These are phyloP conservation scores for Agapornis canus DNA, from an alignment of 2,797 vertebrate species.

Conservation along the genomic window DNA sequence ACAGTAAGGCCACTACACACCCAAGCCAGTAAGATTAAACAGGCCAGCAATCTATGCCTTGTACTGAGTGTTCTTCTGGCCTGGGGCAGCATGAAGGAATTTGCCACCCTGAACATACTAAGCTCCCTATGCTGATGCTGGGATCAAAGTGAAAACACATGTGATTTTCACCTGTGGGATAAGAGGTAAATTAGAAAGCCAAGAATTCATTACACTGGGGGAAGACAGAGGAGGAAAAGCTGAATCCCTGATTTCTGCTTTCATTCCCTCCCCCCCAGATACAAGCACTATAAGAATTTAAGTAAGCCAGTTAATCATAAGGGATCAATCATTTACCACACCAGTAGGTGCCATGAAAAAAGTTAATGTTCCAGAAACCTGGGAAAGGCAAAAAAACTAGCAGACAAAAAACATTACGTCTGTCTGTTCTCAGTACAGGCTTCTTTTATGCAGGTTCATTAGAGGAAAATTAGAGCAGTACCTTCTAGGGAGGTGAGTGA, in stretches of 20 bases:
- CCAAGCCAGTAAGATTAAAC: background rate
- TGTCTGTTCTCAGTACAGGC: slow-evolving; percentile 62
- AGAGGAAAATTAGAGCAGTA: background rate
- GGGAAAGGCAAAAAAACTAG: background rate
- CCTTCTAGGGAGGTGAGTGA: background rate
- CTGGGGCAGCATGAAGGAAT: slow-evolving; percentile 24
- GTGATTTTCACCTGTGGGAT: background rate
- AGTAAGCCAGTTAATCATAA: slow-evolving; percentile 55
- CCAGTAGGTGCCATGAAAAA: slow-evolving; percentile 68
- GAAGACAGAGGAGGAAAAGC: background rate
- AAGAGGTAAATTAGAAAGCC: slow-evolving; percentile 22
- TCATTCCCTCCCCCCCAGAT: background rate
- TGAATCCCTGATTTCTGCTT: background rate
- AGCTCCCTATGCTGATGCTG: slow-evolving; percentile 35
- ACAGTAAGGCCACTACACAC: no score
- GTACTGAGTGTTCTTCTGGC: background rate
- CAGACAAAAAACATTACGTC: background rate
- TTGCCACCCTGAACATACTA: background rate
- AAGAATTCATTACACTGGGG: background rate
- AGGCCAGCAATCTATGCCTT: background rate
- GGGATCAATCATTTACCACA: slow-evolving; percentile 56
- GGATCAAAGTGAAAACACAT: slow-evolving; percentile 64
- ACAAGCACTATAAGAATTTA: slow-evolving; percentile 63
- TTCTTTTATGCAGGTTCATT: slow-evolving; percentile 55
- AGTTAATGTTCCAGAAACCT: slow-evolving; percentile 29